Evolutionary conservation across 2,113 vertebrate species (phyloP), one percentile per base, ranked within the genome.

Genomic region (Lamprotornis superbus): DNA sequence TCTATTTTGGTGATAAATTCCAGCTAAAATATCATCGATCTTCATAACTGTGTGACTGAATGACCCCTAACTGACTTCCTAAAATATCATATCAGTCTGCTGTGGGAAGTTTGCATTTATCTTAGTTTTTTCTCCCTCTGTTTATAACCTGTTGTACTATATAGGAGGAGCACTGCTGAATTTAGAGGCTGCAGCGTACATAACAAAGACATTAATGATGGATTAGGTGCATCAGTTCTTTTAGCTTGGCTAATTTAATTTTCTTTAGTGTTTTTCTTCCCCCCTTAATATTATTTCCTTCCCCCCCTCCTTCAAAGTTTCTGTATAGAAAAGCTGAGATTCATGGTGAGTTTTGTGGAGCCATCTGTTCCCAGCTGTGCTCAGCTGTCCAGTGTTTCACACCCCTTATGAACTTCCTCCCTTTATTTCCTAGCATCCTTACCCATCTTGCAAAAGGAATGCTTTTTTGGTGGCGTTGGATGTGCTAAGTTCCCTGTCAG

Each of bases 1-100:
- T 96, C 94, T 97, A 95, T 97, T 97, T 97, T 96, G 63, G 94
- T 91, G 89, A 73, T 78, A 64, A 91, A 95, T 90, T 96, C 89
- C 90, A 94, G 90, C 94, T 93, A 96, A 97, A 98, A 97, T 97
- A 98, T 93, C 10, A 57, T 59, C 12, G 16, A 93, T 85, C 87
- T 85, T 96, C 93, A 81, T 94, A 96, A 95, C 89, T 93, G 74
- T 85, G 57, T 95, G 78, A 95, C 95, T 90, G 93, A 96, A 63
- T 93, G 91, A 95, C 90, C 95, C 90, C 93, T 89, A 94, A 91
- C 80, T 96, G 93, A 76, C 65, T 94, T 89, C 88, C 78, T 93
- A 69, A 97, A 95, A 96, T 88, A 92, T 6, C 22, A 0, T 53
- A 75, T 63, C 69, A 53, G 79, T 89, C 68, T 90, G 68, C 86